These are phyloP conservation scores for Entomobrya proxima DNA, from an alignment of 2,888 invertebrate species.

Conservation along the genomic window DNA sequence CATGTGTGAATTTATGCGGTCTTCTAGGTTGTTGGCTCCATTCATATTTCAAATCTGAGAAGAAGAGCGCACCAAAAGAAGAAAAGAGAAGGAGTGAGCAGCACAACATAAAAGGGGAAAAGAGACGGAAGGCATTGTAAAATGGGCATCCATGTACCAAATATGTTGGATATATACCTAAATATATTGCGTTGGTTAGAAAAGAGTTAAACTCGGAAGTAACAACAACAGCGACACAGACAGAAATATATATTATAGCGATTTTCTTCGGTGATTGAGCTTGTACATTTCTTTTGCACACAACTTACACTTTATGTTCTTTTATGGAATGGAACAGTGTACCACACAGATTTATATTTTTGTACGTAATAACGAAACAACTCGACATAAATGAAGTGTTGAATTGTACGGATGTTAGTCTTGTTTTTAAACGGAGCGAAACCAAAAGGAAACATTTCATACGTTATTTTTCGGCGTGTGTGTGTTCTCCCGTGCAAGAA, in stretches of 20 bases:
- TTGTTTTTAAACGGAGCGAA: constrained; percentile 39
- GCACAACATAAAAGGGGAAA: constrained; percentile 48
- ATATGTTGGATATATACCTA: not conserved
- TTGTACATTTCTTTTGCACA: not conserved
- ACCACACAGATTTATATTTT: not conserved
- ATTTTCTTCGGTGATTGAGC: constrained; percentile 31
- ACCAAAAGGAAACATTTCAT: constrained; percentile 20
- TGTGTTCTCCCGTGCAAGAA: not conserved
- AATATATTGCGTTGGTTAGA: not conserved
- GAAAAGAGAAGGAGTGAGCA: constrained; percentile 23
- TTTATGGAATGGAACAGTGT: not conserved
- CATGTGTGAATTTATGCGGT: constrained; percentile 62
- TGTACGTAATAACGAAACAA: not conserved
- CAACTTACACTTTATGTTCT: not conserved
- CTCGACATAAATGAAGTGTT: constrained; percentile 43
- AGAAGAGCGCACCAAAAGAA: not conserved
- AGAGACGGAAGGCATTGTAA: constrained; percentile 13
- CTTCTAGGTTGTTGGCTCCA: constrained; percentile 63
- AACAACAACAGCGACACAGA: not conserved
- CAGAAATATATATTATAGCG: not conserved
- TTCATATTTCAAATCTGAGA: constrained; percentile 58
- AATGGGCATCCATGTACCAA: constrained; percentile 21
- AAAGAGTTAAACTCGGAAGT: not conserved
- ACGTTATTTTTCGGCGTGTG: constrained; percentile 17
- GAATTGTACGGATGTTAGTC: constrained; percentile 35